phyloP scores from a whole-genome alignment of 2,888 invertebrate genomes.

The Tryphoninae sp. region DNA sequence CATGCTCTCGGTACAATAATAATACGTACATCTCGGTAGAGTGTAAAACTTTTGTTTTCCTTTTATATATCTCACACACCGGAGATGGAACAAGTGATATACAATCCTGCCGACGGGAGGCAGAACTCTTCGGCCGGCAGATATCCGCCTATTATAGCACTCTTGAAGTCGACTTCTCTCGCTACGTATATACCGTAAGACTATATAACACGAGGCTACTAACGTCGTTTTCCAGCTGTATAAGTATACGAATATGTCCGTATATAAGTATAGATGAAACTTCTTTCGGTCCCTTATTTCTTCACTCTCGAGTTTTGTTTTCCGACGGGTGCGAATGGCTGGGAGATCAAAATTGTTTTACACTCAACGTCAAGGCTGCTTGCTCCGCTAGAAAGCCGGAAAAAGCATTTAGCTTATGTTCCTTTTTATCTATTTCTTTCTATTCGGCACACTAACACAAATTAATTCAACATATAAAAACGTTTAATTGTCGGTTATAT shows the following conservation, averaged over 20 bases:
- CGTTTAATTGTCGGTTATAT: no score
- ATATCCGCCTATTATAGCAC: neutral
- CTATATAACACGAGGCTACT: constrained; percentile 1
- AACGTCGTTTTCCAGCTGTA: constrained; percentile 16
- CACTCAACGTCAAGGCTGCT: constrained; percentile 16
- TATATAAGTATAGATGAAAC: constrained; percentile 2
- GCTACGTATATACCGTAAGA: neutral
- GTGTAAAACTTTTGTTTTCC: neutral
- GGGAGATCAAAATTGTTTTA: constrained; percentile 41
- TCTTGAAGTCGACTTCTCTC: neutral
- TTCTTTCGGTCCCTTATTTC: constrained; percentile 21
- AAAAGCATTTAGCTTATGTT: neutral
- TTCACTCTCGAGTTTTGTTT: constrained; percentile 20
- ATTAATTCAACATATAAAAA: no score
- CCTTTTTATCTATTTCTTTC: no score
- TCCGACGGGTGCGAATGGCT: constrained; percentile 1
- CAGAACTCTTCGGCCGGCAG: neutral
- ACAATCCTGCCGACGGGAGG: constrained; percentile 21
- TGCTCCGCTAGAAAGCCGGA: neutral
- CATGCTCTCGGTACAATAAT: constrained; percentile 10
- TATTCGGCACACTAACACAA: no score
- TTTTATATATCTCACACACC: constrained; percentile 37
- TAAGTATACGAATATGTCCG: neutral
- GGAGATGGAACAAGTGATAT: constrained; percentile 29
- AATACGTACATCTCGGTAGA: constrained; percentile 3